A percentile compares a stretch with the other conserved stretches of the same genome.
Evolutionary conservation across 2,888 invertebrate genomes (phyloP).

Genomic region (Drosophila dives): DNA sequence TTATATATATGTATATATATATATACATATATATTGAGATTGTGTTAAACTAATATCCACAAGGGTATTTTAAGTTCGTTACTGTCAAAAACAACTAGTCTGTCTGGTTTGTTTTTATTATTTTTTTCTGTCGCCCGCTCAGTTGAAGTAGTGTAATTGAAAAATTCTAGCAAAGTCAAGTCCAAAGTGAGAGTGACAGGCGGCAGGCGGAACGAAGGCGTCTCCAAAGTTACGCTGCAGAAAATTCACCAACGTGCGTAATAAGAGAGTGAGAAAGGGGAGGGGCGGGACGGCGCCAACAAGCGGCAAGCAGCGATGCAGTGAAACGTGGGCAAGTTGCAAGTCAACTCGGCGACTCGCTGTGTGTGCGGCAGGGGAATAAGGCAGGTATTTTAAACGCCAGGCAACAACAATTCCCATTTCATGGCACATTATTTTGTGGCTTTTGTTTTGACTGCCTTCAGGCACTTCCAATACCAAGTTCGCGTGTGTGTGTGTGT

Average conservation of each 20-base stretch:
- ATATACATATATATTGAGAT: neutral
- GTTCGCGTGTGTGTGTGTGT: constrained; percentile 9
- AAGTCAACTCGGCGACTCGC: constrained; percentile 36
- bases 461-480: constrained; percentile 42
- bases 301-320: constrained; percentile 48
- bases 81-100: neutral
- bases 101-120: constrained; percentile 10
- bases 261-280: neutral
- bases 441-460: constrained; percentile 74
- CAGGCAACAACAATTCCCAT: constrained; percentile 74
- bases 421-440: constrained; percentile 83
- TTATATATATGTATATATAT: neutral
- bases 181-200: constrained; percentile 81
- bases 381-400: constrained; percentile 21
- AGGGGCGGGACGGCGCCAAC: constrained; percentile 3
- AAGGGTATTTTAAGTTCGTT: constrained; percentile 16
- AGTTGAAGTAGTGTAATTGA: constrained; percentile 78
- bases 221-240: constrained; percentile 77
- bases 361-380: neutral
- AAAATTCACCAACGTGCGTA: constrained; percentile 69
- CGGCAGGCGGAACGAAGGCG: constrained; percentile 64
- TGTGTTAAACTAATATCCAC: neutral
- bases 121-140: constrained; percentile 36
- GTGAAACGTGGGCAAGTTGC: constrained; percentile 63
- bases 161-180: constrained; percentile 81